A percentile compares a stretch with the other conserved stretches of the same genome.
These are phyloP conservation scores for Hydractinia symbiolongicarpus DNA, from an alignment of 30 jellyfish, hydroid and myxozoan species.

Conservation along the genomic window DNA sequence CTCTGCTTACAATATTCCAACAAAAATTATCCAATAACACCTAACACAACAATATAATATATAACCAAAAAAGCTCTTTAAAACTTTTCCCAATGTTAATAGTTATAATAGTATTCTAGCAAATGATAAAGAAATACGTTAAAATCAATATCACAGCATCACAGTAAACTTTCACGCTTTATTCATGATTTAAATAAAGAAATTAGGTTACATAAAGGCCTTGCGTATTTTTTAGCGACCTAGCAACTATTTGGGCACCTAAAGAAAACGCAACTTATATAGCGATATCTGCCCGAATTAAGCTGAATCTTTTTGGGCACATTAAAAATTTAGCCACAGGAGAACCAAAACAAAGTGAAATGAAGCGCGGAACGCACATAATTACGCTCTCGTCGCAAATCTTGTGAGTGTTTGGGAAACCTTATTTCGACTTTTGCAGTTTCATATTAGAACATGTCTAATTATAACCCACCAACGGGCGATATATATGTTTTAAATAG, in stretches of 20 bases:
- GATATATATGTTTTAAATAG: background rate
- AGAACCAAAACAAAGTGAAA: background rate
- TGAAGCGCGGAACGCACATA: background rate
- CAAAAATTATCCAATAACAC: no score
- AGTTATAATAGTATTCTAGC: background rate
- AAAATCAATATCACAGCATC: background rate
- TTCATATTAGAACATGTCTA: background rate
- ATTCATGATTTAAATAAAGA: background rate
- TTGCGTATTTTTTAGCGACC: slow-evolving; percentile 7
- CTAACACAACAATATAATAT: background rate
- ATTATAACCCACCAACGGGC: background rate
- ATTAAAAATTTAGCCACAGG: background rate
- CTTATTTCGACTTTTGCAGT: background rate
- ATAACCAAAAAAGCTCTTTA: background rate
- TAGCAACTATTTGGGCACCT: background rate
- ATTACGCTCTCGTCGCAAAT: background rate
- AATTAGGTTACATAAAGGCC: background rate
- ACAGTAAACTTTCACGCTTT: background rate
- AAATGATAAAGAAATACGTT: background rate
- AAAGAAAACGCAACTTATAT: background rate
- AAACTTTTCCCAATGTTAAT: background rate
- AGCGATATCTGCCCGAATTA: background rate
- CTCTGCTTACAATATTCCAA: no score
- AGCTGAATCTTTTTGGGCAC: background rate
- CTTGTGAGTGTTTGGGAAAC: background rate